A percentile compares a stretch with the other conserved stretches of the same genome.
Conservation (phyloP, 1,140 invertebrate species). For the Zophobas atratus region DNA sequence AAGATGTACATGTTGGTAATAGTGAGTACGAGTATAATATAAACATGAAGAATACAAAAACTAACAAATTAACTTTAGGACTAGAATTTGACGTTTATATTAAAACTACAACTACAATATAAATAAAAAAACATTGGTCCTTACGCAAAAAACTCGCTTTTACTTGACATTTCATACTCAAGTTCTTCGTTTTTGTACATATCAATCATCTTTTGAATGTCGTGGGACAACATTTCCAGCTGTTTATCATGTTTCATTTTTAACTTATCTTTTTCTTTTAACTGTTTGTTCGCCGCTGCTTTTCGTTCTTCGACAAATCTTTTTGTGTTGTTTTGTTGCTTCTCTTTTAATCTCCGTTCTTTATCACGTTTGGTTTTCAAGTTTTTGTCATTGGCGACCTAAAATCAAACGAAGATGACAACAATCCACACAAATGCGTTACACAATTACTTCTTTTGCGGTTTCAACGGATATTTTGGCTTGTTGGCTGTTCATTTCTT, state of each 20-base stretch:
- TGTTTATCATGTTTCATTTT: slow-evolving; percentile 95
- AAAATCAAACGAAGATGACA: slow-evolving; percentile 40
- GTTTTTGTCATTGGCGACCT: slow-evolving; percentile 93
- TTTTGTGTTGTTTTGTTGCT: slow-evolving; percentile 99
- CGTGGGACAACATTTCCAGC: slow-evolving; percentile 89
- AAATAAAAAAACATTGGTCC: slow-evolving; percentile 22
- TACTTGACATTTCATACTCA: slow-evolving; percentile 91
- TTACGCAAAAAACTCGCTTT: slow-evolving; percentile 92
- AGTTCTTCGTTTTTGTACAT: slow-evolving; percentile 96
- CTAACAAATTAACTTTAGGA: slow-evolving; percentile 25
- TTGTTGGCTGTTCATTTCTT: slow-evolving; percentile 96
- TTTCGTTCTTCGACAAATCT: slow-evolving; percentile 99
- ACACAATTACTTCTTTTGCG: slow-evolving; percentile 82
- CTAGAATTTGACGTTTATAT: slow-evolving; percentile 17
- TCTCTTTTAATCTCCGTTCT: slow-evolving; percentile 92
- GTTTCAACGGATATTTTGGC: slow-evolving; percentile 98
- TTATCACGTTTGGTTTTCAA: slow-evolving; percentile 98
- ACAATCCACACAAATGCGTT: slow-evolving; percentile 1
- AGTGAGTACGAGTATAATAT: slow-evolving; percentile 18
- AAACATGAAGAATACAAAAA: neutral
- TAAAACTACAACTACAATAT: neutral
- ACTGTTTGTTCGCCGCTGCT: slow-evolving; percentile 89
- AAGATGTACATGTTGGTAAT: neutral
- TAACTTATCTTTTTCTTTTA: slow-evolving; percentile 94
- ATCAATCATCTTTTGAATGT: slow-evolving; percentile 94